These are phyloP conservation scores for Psittacara wagleri DNA, from an alignment of 2,113 vertebrate species.

Conservation along the genomic window DNA sequence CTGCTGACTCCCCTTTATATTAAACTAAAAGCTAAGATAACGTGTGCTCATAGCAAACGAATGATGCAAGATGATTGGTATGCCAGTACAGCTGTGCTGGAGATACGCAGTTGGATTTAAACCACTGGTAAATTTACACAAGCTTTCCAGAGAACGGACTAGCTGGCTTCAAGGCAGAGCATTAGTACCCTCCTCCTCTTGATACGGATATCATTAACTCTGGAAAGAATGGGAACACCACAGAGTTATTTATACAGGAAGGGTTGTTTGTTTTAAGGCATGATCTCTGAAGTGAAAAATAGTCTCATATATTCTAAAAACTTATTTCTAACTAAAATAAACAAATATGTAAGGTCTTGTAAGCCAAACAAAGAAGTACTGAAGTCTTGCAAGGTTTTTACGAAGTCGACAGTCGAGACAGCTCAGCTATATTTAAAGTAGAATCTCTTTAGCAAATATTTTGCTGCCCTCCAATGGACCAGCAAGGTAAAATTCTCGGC, in stretches of 20 bases:
- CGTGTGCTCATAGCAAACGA: neutral
- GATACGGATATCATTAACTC: neutral
- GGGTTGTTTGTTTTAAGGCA: neutral
- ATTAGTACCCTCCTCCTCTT: neutral
- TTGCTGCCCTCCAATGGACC: slow-evolving; percentile 70
- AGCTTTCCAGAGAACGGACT: neutral
- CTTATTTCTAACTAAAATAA: neutral
- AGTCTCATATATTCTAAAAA: neutral
- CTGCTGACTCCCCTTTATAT: neutral
- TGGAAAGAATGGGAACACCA: neutral
- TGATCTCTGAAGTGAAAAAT: neutral
- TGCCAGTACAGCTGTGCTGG: neutral
- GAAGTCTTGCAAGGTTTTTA: neutral
- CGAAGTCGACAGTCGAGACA: neutral
- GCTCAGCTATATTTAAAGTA: neutral
- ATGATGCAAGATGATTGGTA: slow-evolving; percentile 7
- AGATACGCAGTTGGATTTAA: neutral
- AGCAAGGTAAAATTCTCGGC: neutral
- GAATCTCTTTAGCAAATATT: slow-evolving; percentile 22
- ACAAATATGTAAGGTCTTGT: neutral
- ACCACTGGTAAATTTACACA: slow-evolving; percentile 1
- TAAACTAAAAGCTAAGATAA: slow-evolving; percentile 35
- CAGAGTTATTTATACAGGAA: neutral
- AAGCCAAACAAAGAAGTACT: neutral
- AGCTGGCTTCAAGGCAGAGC: neutral